Evolutionary conservation across 2,113 vertebrate genomes (phyloP), one percentile per base, ranked within the genome.

Genomic region (Gnathonemus echidnorhynchus): DNA sequence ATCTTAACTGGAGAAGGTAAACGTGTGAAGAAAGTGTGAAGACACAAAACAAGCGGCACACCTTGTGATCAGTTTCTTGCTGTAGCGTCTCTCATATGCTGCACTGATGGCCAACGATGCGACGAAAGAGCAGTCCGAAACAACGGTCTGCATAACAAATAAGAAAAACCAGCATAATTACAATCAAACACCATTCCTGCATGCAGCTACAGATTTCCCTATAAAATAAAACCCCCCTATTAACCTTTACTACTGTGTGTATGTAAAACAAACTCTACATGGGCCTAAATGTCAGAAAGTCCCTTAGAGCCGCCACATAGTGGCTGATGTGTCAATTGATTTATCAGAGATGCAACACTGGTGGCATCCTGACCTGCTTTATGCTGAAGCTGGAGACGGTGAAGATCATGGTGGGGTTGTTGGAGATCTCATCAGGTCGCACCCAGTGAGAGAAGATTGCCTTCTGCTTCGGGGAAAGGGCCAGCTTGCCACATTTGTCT

Each of bases 301-400:
- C 31, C 62, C 27, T 42, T 19, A 42, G 13, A 39, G 13, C 13
- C 2, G 5, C 53, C 39, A 27, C 27, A 56, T 48, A 46, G 21
- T 66, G 39, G 87, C 35, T 3, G 56, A 45, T 58, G 66, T 5
- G 19, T 46, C 42, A 24, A 85, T n/a, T 11, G 42, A 85, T 48
- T 45, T 42, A 24, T 48, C 35, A 46, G 21, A 9, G 39, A 21
- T 85, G 8, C 8, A n/a, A 48, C 21, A 48, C 9, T 27, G 10
- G 42, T 24, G 19, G 42, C 39, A 48, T 88, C 45, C 88, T 93
- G 93, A 99, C 98, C 97, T 99, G 98, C 91, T 99, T 99, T 95
- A 99, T 99, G 94, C 98, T 99, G 95, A 99, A 99, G 94, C 98
- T 99, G 92, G 98, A 99, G 88, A 99, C 98, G n/a, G 98, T 99